Conservation (phyloP, 2,797 vertebrate genomes). For the Uromys caudimaculatus region DNA sequence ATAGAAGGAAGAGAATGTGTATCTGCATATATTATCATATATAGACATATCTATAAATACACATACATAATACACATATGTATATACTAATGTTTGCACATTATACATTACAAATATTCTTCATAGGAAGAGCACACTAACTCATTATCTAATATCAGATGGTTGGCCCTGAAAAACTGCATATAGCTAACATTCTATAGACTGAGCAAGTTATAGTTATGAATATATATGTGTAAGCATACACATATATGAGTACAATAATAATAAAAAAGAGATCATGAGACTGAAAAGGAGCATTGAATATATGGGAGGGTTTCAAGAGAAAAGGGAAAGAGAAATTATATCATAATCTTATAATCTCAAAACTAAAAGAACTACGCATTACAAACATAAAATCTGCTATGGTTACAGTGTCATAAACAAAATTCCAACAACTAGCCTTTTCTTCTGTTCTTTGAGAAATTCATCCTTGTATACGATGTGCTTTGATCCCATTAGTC, state of each 20-base stretch:
- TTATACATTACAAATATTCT: neutral
- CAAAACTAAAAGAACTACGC: neutral
- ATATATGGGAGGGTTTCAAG: neutral
- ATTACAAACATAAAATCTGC: neutral
- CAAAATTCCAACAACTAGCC: constrained; percentile 1
- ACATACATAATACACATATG: neutral
- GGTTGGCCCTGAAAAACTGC: no score
- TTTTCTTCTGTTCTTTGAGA: neutral
- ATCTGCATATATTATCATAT: neutral
- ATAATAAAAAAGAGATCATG: neutral
- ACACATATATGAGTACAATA: neutral
- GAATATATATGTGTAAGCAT: neutral
- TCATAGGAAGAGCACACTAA: neutral
- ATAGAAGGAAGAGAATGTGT: neutral
- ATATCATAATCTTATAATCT: neutral
- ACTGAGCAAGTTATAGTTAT: neutral
- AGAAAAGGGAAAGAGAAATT: neutral
- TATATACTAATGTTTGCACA: neutral
- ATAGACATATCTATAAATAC: neutral
- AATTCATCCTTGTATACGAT: neutral
- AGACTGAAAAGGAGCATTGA: neutral
- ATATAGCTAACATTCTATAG: neutral
- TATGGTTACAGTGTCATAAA: neutral
- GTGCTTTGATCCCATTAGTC: neutral
- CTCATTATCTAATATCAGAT: neutral